Evolutionary conservation across 64 coral and sea anemone species (phyloP).

Genomic region (Actinia tenebrosa): DNA sequence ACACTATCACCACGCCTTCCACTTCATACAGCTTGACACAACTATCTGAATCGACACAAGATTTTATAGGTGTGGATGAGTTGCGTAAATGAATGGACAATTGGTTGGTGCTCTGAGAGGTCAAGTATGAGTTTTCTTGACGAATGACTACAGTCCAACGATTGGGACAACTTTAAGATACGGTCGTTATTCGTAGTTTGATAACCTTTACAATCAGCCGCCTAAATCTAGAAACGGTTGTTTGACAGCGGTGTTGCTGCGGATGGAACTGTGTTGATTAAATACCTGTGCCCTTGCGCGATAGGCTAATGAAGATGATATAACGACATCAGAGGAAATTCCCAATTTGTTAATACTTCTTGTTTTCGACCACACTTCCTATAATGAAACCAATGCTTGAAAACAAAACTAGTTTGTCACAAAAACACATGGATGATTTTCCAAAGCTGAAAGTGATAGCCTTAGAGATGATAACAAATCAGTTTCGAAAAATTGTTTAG

Average conservation of each 20-base stretch:
- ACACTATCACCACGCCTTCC: background rate
- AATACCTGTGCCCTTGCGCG: background rate
- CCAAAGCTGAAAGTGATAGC: background rate
- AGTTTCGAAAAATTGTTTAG: background rate
- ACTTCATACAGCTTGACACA: background rate
- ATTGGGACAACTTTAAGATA: slow-evolving; percentile 2
- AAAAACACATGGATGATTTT: background rate
- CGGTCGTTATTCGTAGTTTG: background rate
- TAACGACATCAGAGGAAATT: background rate
- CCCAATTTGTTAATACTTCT: background rate
- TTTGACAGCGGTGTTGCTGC: background rate
- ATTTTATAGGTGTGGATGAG: background rate
- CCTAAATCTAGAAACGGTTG: background rate
- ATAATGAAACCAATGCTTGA: background rate
- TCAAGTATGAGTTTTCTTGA: background rate
- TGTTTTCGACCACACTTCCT: background rate
- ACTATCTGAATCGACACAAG: background rate
- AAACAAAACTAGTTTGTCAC: background rate
- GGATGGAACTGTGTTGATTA: background rate
- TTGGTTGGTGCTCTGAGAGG: background rate
- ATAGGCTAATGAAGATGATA: background rate
- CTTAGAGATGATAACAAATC: background rate
- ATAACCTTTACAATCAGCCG: slow-evolving; percentile 1
- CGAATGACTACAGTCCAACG: background rate
- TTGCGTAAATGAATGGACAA: background rate